A percentile compares a stretch with the other conserved stretches of the same genome.
Conservation (phyloP, 1,140 invertebrate genomes). For the Drosophila gunungcola region DNA sequence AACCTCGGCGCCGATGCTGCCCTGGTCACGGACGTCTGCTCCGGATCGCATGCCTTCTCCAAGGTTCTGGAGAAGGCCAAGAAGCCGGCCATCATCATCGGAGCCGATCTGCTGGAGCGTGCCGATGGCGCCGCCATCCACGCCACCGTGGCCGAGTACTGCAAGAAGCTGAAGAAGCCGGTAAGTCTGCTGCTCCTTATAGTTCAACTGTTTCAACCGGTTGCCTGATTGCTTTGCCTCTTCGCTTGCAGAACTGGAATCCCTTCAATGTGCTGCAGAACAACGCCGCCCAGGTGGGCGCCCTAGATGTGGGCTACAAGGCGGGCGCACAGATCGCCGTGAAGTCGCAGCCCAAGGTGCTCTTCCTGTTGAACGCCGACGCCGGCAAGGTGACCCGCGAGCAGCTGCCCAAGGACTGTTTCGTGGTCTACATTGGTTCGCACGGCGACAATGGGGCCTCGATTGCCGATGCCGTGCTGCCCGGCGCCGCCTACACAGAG, state of each 20-base stretch:
- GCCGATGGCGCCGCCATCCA: constrained; percentile 92
- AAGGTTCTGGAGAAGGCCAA: constrained; percentile 92
- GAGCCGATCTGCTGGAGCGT: constrained; percentile 92
- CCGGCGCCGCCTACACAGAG: constrained; percentile 99
- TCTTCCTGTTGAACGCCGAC: constrained; percentile 97
- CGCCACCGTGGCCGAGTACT: constrained; percentile 90
- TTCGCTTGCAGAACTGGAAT: constrained; percentile 86
- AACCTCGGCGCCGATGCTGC: constrained; percentile 93
- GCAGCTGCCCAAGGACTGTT: constrained; percentile 92
- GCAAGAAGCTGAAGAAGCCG: constrained; percentile 86
- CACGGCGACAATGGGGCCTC: constrained; percentile 97
- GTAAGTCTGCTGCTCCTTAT: constrained; percentile 67
- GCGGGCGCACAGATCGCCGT: constrained; percentile 90
- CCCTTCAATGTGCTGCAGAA: constrained; percentile 96
- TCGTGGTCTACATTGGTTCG: constrained; percentile 98
- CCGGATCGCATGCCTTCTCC: constrained; percentile 91
- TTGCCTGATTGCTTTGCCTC: no score
- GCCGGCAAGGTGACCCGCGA: constrained; percentile 91
- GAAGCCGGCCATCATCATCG: constrained; percentile 96
- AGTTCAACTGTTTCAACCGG: neutral
- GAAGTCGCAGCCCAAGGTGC: constrained; percentile 90
- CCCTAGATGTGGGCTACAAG: constrained; percentile 97
- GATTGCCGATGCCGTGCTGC: constrained; percentile 97
- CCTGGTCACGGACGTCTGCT: constrained; percentile 90
- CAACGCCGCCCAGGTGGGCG: constrained; percentile 96